Evolutionary conservation across 2,888 invertebrate species (phyloP).

Genomic region (Empis stercorea): DNA sequence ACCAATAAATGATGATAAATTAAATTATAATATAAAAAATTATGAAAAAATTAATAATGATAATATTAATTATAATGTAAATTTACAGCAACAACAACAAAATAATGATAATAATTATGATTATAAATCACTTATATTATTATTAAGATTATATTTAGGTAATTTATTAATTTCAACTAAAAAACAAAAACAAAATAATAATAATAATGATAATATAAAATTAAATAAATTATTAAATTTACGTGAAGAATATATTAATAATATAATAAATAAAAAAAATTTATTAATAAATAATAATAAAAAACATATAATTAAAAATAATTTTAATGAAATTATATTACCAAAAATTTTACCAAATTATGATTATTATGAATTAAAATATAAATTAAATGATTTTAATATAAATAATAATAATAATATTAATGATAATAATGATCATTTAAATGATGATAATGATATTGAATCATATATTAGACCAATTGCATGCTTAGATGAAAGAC

Average conservation of each 20-base stretch:
- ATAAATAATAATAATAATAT: background rate
- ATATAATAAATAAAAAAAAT: background rate
- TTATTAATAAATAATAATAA: background rate
- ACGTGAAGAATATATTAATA: background rate
- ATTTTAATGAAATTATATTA: background rate
- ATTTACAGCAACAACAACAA: no score
- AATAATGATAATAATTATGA: background rate
- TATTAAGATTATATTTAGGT: constrained; percentile 1
- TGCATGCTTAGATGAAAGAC: constrained; percentile 28
- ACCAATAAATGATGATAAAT: no score
- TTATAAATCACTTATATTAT: background rate
- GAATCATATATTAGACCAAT: constrained; percentile 27
- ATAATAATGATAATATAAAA: background rate
- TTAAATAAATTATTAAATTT: background rate
- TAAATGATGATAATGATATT: constrained; percentile 15
- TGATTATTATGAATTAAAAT: background rate
- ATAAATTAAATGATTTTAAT: background rate
- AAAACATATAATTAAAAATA: background rate
- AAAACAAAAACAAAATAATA: background rate
- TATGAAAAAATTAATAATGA: no score
- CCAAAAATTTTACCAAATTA: background rate
- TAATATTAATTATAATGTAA: no score
- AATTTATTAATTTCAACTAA: background rate
- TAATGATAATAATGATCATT: background rate
- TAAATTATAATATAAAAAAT: no score